These are phyloP conservation scores for Poecile atricapillus DNA, from an alignment of 2,113 vertebrate genomes.

Conservation along the genomic window DNA sequence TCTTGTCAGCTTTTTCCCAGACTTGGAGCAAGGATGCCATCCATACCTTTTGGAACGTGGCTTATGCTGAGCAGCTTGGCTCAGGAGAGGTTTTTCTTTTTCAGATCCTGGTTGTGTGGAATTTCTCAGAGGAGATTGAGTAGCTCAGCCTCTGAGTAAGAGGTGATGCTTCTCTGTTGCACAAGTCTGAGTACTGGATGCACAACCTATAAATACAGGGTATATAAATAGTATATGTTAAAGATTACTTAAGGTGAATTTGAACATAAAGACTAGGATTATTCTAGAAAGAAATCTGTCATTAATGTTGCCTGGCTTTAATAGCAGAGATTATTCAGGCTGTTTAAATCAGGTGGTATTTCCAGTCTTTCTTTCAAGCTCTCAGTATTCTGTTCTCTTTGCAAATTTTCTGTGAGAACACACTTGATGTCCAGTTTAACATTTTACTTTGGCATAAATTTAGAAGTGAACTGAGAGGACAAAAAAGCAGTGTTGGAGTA, in stretches of 20 bases:
- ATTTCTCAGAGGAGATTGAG: not conserved
- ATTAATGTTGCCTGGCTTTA: not conserved
- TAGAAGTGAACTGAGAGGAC: not conserved
- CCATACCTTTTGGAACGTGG: rapidly evolving
- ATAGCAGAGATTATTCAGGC: not conserved
- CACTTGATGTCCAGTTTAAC: not conserved
- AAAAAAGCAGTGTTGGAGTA: not conserved
- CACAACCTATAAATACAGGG: not conserved
- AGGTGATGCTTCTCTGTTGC: not conserved
- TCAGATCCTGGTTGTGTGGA: not conserved
- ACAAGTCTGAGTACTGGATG: not conserved
- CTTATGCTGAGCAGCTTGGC: not conserved
- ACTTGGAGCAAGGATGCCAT: rapidly evolving
- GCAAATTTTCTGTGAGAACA: not conserved
- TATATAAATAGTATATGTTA: not conserved
- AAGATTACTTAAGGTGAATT: not conserved
- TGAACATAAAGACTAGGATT: not conserved
- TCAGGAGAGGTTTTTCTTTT: not conserved
- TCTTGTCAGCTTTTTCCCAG: not conserved
- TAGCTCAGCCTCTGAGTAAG: not conserved
- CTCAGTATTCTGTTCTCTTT: not conserved
- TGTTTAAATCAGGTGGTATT: not conserved
- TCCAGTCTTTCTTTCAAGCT: not conserved
- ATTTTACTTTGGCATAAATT: not conserved
- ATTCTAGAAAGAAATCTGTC: not conserved